Percentiles rank a stretch among this genome's conserved stretches.
These are phyloP conservation scores for Telenomus remus DNA, from an alignment of 1,140 invertebrate genomes.

Conservation along the genomic window DNA sequence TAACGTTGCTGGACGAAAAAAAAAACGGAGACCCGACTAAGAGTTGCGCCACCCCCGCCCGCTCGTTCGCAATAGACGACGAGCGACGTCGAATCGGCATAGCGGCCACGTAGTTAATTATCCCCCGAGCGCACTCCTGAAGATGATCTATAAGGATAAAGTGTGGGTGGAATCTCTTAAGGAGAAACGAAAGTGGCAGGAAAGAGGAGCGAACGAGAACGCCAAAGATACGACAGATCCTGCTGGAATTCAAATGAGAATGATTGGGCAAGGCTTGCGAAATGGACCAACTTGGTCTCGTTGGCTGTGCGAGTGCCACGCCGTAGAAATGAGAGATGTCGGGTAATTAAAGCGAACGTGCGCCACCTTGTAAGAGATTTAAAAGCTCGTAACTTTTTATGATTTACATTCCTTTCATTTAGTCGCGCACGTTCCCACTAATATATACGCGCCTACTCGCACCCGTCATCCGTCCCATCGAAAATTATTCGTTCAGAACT, in stretches of 20 bases:
- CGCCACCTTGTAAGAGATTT: slow-evolving; percentile 76
- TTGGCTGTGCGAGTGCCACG: slow-evolving; percentile 42
- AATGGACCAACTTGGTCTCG: slow-evolving; percentile 38
- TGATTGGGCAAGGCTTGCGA: slow-evolving; percentile 44
- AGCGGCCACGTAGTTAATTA: slow-evolving; percentile 71
- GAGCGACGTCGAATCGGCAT: slow-evolving; percentile 59
- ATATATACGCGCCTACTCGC: slow-evolving; percentile 63
- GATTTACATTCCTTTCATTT: slow-evolving; percentile 77
- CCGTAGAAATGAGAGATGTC: slow-evolving; percentile 73
- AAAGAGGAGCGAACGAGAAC: slow-evolving; percentile 57
- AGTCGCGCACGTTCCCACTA: slow-evolving; percentile 71
- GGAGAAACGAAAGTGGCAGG: slow-evolving; percentile 40
- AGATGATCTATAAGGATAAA: slow-evolving; percentile 71
- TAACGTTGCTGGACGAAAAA: slow-evolving; percentile 50
- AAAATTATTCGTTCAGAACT: slow-evolving; percentile 1
- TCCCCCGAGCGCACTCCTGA: slow-evolving; percentile 66
- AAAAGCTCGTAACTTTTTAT: slow-evolving; percentile 77
- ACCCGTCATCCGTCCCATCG: slow-evolving; percentile 55
- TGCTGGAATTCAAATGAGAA: slow-evolving; percentile 72
- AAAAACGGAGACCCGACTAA: slow-evolving; percentile 45
- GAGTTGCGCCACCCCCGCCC: slow-evolving; percentile 25
- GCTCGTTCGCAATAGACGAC: slow-evolving; percentile 38
- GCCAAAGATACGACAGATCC: slow-evolving; percentile 63
- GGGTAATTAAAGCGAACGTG: slow-evolving; percentile 76
- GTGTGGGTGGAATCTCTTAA: slow-evolving; percentile 59